Conservation (phyloP, 2,113 vertebrate genomes). For the Drymodes brunneopygia region DNA sequence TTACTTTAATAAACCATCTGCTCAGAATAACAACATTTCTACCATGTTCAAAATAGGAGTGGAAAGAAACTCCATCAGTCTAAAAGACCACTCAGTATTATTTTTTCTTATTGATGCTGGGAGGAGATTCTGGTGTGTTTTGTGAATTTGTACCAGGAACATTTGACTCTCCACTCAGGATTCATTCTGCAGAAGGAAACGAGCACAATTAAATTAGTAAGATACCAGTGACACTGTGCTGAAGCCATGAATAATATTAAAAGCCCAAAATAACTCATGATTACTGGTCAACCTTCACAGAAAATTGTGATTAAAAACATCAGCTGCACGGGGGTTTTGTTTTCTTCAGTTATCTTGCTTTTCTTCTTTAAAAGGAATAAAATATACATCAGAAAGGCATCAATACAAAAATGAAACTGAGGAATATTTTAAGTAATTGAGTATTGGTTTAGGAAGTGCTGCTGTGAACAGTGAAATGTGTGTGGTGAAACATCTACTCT, state of each 20-base stretch:
- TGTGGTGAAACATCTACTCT: neutral
- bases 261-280: neutral
- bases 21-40: neutral
- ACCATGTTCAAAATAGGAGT: neutral
- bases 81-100: neutral
- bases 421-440: neutral
- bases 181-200: neutral
- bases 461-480: neutral
- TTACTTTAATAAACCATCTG: neutral
- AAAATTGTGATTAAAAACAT: neutral
- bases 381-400: neutral
- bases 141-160: neutral
- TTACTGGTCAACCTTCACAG: neutral
- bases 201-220: neutral
- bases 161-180: neutral
- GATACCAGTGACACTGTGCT: neutral
- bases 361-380: neutral
- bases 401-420: neutral
- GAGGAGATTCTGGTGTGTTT: neutral
- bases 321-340: accelerated
- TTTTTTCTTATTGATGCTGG: neutral
- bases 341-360: neutral
- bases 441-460: neutral
- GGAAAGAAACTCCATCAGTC: neutral
- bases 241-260: neutral